Evolutionary conservation across 64 coral and sea anemone genomes (phyloP).

Genomic region (Pocillopora damicornis): DNA sequence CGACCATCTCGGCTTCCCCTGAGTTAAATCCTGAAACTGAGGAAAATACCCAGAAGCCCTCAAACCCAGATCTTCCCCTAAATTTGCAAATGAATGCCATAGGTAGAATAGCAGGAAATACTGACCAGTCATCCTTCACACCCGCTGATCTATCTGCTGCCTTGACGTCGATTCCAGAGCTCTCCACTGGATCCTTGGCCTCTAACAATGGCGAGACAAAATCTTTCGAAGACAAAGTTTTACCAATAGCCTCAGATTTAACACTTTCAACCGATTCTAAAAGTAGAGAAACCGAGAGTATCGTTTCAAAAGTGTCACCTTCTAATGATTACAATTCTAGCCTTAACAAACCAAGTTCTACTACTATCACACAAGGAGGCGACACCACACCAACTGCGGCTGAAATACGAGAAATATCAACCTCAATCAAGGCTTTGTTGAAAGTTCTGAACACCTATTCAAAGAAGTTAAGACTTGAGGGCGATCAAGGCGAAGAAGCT

Average conservation of each 20-base stretch:
- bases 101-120: neutral
- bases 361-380: neutral
- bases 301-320: constrained; percentile 15
- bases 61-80: constrained; percentile 8
- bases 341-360: neutral
- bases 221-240: constrained; percentile 11
- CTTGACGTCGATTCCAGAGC: neutral
- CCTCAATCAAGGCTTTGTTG: constrained; percentile 29
- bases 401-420: constrained; percentile 23
- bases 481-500: neutral
- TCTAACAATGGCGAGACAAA: constrained; percentile 4
- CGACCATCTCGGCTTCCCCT: neutral
- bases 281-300: constrained; percentile 7
- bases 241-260: constrained; percentile 29
- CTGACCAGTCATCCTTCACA: neutral
- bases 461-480: constrained; percentile 5
- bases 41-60: neutral
- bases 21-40: neutral
- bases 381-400: constrained; percentile 7
- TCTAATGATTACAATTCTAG: neutral
- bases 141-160: neutral
- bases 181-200: neutral
- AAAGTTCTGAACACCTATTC: constrained; percentile 17
- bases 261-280: neutral
- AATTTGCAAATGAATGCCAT: constrained; percentile 35